Base-by-base conservation (phyloP, 1,140 invertebrate species). In the Drosophila aff. region DNA sequence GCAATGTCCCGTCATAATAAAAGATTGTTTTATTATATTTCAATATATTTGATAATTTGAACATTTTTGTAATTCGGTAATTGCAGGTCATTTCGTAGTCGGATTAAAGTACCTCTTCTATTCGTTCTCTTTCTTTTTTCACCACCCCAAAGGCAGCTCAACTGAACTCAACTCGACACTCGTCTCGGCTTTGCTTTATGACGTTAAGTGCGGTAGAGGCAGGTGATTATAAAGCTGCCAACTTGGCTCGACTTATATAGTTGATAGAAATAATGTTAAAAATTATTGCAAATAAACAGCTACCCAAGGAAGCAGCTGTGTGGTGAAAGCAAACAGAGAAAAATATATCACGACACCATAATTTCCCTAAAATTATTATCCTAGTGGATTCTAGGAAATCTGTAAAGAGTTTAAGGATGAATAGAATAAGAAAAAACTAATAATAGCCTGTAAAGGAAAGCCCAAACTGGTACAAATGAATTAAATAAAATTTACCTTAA, bases 151-250 rank as follows among this genome's bases (percentile, higher is more conserved):
- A 36, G 40, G 23, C 23, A 43, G 23, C 49, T 44, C 64, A 64
- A 18, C 64, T 36, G 31, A 63, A 36, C 47, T 68, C 36, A 73
- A 43, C 44, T 50, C 65, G 28, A 46, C 68, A 58, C 69, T 60
- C 52, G 50, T 33, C 49, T 23, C 21, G 66, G 49, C 69, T 72
- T 50, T 60, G 43, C 53, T 73, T 72, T 61, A 72, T 73, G 68
- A 59, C 69, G 46, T 61, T 72, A 73, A 73, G 69, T 73, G 69
- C 38, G 69, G 55, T 59, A 41, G 44, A 46, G 46, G 62, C 58
- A 53, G 62, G 59, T 77, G 72, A 80, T 84, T 72, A 84, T 71
- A 76, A 61, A 16, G 69, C 71, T 52, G 71, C 71, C 55, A 61
- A 40, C 68, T 60, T 50, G 38, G 21, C 44, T 18, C 43, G 69